Evolutionary conservation across 2,113 vertebrate species (phyloP), one percentile per base, ranked within the genome.

Genomic region (Alligator mississippiensis): DNA sequence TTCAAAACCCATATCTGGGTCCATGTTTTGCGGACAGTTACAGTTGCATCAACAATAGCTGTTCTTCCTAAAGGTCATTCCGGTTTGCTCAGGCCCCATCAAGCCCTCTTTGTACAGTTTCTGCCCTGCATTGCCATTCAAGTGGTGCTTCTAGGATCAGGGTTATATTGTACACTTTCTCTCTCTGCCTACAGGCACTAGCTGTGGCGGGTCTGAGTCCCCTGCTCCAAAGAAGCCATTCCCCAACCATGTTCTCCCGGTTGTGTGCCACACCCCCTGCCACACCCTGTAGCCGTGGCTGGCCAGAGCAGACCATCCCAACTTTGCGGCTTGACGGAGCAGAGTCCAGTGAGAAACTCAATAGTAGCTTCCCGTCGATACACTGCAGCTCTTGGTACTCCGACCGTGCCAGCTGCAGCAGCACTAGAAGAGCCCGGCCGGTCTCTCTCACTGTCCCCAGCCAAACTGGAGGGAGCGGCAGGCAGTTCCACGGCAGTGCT

Each of bases 121-220:
- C 79, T 77, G 14, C 60, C 70, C 63, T n/a, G 54, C 17, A 3
- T 47, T 14, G 77, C 24, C 2, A 11, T 58, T 34, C 61, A 57
- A 58, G 4, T n/a, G 14, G 21, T 22, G 54, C 76, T 38, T 34
- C 64, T 17, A 47, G 34, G 21, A 55, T 61, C 63, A 2, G 22
- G 58, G 25, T 60, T 80, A 80, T 80, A 3, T 79, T 76, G 0
- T 0, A 4, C 3, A 13, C 24, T 57, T 72, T 63, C 22, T 75
- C 58, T 11, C 38, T 96, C 22, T 97, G 55, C 96, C 94, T 58
- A 1, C 96, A 99, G 99, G 99, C 99, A 0, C 60, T 99, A 96
- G 99, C 99, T 3, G 99, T 99, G 89, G 98, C 99, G 5, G 99
- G 99, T 75, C 97, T 99, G 97, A 99, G 98, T 97, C 99, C 99